phyloP scores from a whole-genome alignment of 2,113 vertebrate species.

The Toxostoma redivivum region DNA sequence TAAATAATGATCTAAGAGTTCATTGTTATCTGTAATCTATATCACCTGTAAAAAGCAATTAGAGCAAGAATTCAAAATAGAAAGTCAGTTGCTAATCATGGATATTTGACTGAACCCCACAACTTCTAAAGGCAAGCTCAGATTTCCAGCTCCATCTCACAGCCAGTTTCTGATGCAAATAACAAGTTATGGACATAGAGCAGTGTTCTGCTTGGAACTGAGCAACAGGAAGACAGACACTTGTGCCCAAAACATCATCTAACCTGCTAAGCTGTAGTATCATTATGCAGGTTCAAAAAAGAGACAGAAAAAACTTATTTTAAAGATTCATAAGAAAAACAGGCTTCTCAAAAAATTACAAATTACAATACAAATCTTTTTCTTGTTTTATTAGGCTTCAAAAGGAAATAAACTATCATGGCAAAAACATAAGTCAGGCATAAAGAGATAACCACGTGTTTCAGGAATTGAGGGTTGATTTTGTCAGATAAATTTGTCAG shows the following conservation, averaged over 20 bases:
- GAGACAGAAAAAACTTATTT: background rate
- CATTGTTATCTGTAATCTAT: background rate
- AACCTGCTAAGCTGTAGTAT: background rate
- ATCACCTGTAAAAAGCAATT: background rate
- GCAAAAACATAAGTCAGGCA: background rate
- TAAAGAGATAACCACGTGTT: background rate
- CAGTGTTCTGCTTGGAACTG: background rate
- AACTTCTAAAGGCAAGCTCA: background rate
- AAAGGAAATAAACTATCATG: background rate
- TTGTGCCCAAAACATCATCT: background rate
- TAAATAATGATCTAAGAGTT: background rate
- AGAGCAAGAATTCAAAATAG: background rate
- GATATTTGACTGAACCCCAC: background rate
- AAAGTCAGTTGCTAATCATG: background rate
- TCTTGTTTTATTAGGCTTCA: background rate
- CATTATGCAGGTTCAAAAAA: background rate
- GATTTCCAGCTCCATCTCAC: background rate
- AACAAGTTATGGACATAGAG: background rate
- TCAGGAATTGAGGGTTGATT: background rate
- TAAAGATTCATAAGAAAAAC: background rate
- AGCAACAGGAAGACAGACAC: background rate
- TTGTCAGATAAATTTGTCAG: background rate
- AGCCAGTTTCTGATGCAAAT: background rate
- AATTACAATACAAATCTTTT: fast-evolving
- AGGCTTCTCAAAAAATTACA: background rate